A percentile compares a stretch with the other conserved stretches of the same genome.
These are phyloP conservation scores for Hippoglossus stenolepis DNA, from an alignment of 2,113 vertebrate genomes.

Conservation along the genomic window DNA sequence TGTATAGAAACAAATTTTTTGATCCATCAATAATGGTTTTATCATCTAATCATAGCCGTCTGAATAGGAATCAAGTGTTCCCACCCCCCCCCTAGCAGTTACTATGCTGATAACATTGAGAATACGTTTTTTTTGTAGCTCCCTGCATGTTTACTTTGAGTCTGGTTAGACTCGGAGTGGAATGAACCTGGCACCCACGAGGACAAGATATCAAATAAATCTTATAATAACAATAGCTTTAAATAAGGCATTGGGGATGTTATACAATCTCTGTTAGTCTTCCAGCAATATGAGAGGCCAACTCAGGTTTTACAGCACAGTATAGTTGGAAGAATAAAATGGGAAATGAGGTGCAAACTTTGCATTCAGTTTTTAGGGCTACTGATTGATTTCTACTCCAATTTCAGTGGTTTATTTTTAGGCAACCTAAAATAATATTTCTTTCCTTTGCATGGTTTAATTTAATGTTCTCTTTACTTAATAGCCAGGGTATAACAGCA, in stretches of 20 bases:
- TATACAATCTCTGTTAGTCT: neutral
- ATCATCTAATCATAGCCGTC: too few species aligned
- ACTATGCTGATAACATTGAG: conserved; percentile 10
- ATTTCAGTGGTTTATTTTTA: conserved; percentile 27
- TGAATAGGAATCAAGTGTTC: too few species aligned
- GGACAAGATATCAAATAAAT: conserved; percentile 22
- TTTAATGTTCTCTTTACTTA: conserved; percentile 16
- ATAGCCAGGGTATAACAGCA: conserved; percentile 11
- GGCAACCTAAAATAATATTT: conserved; percentile 21
- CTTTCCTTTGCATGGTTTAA: conserved; percentile 22
- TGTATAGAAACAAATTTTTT: too few species aligned
- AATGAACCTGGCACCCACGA: conserved; percentile 1
- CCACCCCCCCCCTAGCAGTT: neutral
- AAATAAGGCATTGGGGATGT: conserved; percentile 15
- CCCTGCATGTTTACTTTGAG: neutral
- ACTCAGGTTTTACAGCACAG: conserved; percentile 5
- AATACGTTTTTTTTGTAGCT: neutral
- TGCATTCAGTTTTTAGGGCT: neutral
- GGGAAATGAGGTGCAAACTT: conserved; percentile 1
- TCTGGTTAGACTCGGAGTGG: neutral
- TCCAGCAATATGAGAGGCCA: conserved; percentile 12
- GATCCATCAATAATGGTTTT: too few species aligned
- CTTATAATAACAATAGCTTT: conserved; percentile 15
- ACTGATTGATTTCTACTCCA: conserved; percentile 18
- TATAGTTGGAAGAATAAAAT: neutral